Evolutionary conservation across 2,888 invertebrate genomes (phyloP).

Genomic region (Eupithecia abbreviata): DNA sequence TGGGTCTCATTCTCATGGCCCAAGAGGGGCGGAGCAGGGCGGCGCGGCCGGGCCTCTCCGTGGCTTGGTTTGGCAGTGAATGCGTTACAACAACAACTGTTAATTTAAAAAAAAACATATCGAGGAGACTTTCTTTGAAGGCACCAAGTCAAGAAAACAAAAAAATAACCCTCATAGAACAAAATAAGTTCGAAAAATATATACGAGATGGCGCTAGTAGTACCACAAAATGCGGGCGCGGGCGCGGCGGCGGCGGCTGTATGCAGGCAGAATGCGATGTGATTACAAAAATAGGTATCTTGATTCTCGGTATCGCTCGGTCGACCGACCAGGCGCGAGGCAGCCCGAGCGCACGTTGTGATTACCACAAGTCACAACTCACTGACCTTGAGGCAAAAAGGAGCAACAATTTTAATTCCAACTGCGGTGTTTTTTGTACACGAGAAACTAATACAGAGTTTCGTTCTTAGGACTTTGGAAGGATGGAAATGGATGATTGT

Average conservation of each 20-base stretch:
- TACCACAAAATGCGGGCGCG: constrained; percentile 11
- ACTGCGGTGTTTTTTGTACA: constrained; percentile 66
- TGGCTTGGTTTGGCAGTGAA: too few species aligned
- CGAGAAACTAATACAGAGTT: constrained; percentile 65
- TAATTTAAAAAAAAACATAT: too few species aligned
- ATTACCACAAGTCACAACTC: constrained; percentile 74
- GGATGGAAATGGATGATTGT: constrained; percentile 5
- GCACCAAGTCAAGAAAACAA: constrained; percentile 7
- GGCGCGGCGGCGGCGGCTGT: background rate
- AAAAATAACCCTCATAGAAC: background rate
- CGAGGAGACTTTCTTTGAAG: background rate
- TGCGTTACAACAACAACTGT: too few species aligned
- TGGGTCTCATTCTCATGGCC: too few species aligned
- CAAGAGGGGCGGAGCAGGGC: too few species aligned
- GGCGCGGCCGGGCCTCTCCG: too few species aligned
- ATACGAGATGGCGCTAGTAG: constrained; percentile 65
- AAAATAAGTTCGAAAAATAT: constrained; percentile 39
- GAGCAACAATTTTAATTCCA: constrained; percentile 74
- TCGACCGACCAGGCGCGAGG: constrained; percentile 43
- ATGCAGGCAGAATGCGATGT: constrained; percentile 34
- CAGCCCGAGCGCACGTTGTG: constrained; percentile 57
- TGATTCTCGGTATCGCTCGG: constrained; percentile 64
- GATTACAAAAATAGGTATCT: constrained; percentile 63
- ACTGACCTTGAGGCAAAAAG: constrained; percentile 80
- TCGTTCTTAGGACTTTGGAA: constrained; percentile 57